These are phyloP conservation scores for Rhinichthys osculus DNA, from an alignment of 2,797 vertebrate genomes.

Conservation along the genomic window DNA sequence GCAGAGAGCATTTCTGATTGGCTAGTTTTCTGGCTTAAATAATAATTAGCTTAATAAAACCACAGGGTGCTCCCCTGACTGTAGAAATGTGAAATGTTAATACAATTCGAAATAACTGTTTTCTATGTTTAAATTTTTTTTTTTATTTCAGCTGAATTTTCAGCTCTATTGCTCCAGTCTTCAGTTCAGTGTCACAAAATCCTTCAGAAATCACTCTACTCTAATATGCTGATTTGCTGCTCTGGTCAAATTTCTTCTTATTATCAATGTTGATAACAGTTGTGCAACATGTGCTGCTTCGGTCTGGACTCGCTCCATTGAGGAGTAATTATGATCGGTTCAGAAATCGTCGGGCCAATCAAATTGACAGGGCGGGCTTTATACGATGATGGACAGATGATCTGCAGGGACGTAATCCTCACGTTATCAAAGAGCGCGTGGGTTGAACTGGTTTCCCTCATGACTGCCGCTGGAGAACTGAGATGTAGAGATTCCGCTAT, in stretches of 20 bases:
- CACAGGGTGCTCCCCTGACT: not conserved
- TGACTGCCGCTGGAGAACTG: no score
- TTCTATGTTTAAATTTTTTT: no score
- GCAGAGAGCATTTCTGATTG: not conserved
- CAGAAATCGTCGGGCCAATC: no score
- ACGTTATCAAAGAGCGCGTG: no score
- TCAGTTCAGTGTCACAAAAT: not conserved
- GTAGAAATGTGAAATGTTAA: not conserved
- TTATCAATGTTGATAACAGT: not conserved
- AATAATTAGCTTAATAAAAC: not conserved
- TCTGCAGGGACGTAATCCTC: no score
- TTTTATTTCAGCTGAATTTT: not conserved
- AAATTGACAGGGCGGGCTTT: no score
- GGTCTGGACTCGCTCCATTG: no score
- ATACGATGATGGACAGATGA: no score
- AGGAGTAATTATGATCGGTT: no score
- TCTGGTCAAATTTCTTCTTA: not conserved
- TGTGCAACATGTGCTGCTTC: not conserved
- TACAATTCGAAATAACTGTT: no score
- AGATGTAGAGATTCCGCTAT: no score
- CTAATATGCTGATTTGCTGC: not conserved
- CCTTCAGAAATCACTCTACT: not conserved
- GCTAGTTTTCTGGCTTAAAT: not conserved
- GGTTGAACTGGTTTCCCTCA: no score
- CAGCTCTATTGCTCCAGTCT: not conserved